Conservation (phyloP, 2,113 vertebrate genomes). For the Sinocyclocheilus maitianheensis region DNA sequence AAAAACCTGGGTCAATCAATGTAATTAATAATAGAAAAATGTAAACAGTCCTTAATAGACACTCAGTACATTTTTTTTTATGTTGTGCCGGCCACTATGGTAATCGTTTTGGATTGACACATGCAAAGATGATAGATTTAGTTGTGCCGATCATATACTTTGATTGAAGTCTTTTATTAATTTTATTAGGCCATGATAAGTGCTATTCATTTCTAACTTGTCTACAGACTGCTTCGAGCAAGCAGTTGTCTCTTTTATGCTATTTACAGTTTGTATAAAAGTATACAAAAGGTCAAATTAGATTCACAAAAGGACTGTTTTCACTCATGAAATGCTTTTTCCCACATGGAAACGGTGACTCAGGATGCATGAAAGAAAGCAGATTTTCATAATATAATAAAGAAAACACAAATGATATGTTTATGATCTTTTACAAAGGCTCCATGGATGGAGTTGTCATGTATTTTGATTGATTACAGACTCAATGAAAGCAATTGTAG, state of each 20-base stretch:
- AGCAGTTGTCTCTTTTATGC: not conserved
- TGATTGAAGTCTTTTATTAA: not conserved
- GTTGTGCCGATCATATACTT: not conserved
- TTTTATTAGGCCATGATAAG: not conserved
- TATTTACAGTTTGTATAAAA: not conserved
- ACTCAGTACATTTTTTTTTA: not conserved
- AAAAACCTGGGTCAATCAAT: not conserved
- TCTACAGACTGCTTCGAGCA: not conserved
- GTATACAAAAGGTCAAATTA: not conserved
- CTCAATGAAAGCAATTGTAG: not conserved
- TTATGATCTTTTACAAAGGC: not conserved
- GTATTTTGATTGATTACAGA: conserved; percentile 1
- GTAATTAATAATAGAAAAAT: conserved; percentile 8
- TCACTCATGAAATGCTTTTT: not conserved
- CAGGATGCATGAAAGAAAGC: not conserved
- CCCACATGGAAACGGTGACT: not conserved
- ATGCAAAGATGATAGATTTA: not conserved
- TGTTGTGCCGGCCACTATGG: not conserved
- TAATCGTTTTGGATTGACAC: not conserved
- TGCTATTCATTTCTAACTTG: not conserved
- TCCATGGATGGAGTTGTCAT: not conserved
- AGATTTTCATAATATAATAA: not conserved
- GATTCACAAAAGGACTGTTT: conserved; percentile 4
- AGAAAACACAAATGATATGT: not conserved
- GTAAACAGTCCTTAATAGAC: not conserved